Percentiles rank a stretch among this genome's conserved stretches.
Conservation (phyloP, 2,113 vertebrate genomes). For the Corythornis cristatus region DNA sequence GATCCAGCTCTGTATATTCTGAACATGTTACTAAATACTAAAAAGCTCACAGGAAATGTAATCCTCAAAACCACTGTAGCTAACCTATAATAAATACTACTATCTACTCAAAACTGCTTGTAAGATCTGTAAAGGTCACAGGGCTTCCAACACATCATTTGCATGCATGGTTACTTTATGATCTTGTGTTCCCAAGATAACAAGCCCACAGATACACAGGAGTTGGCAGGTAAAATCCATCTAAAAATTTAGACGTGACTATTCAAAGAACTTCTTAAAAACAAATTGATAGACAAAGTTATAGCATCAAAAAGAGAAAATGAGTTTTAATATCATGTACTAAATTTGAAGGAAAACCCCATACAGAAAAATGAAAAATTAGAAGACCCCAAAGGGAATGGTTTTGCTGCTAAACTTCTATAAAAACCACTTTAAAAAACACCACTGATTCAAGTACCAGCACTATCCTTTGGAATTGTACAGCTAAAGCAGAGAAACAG, state of each 20-base stretch:
- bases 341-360: neutral
- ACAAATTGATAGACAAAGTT: neutral
- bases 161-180: neutral
- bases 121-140: neutral
- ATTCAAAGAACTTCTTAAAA: neutral
- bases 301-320: neutral
- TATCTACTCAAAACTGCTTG: neutral
- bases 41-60: neutral
- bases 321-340: neutral
- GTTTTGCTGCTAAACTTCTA: neutral
- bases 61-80: neutral
- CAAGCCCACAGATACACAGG: neutral
- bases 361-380: neutral
- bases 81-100: neutral
- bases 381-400: neutral
- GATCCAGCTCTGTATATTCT: neutral
- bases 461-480: neutral
- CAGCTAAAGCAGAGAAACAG: neutral
- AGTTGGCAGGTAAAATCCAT: neutral
- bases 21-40: neutral
- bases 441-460: neutral
- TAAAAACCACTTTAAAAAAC: neutral
- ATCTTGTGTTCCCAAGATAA: neutral
- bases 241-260: rapidly evolving
- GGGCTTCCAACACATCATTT: neutral